phyloP scores from a whole-genome alignment of 2,888 invertebrate genomes.

The Melitaea athalia region DNA sequence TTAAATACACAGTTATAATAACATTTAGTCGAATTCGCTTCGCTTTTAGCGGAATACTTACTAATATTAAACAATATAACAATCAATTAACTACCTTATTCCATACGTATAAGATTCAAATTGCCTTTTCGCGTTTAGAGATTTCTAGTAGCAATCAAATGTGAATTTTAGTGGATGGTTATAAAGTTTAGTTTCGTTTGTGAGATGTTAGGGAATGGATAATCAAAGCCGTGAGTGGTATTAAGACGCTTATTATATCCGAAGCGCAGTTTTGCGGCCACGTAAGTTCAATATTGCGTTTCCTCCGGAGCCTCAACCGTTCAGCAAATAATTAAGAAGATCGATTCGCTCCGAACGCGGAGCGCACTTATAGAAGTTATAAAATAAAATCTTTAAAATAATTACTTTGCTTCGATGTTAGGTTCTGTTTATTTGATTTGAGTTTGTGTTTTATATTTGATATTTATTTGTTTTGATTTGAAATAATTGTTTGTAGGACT shows the following conservation, averaged over 20 bases:
- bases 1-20: conserved; percentile 34
- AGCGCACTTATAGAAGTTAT: background rate
- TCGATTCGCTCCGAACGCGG: background rate
- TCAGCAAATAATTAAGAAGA: conserved; percentile 28
- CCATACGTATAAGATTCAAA: background rate
- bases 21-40: conserved; percentile 31
- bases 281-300: conserved; percentile 31
- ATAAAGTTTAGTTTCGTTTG: conserved; percentile 4
- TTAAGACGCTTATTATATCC: conserved; percentile 33
- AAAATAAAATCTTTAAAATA: background rate
- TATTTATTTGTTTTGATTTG: no score
- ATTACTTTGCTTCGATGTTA: background rate
- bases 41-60: conserved; percentile 15
- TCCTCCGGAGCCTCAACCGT: conserved; percentile 15
- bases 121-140: background rate
- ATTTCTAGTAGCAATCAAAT: background rate
- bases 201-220: conserved; percentile 8
- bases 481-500: no score
- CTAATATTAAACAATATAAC: background rate
- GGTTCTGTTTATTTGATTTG: background rate
- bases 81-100: background rate
- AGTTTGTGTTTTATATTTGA: no score
- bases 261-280: conserved; percentile 28
- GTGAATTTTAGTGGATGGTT: background rate
- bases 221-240: conserved; percentile 30